Percentiles rank a stretch among this genome's conserved stretches.
Evolutionary conservation across 2,113 vertebrate genomes (phyloP).

Genomic region (Acanthisitta chloris): DNA sequence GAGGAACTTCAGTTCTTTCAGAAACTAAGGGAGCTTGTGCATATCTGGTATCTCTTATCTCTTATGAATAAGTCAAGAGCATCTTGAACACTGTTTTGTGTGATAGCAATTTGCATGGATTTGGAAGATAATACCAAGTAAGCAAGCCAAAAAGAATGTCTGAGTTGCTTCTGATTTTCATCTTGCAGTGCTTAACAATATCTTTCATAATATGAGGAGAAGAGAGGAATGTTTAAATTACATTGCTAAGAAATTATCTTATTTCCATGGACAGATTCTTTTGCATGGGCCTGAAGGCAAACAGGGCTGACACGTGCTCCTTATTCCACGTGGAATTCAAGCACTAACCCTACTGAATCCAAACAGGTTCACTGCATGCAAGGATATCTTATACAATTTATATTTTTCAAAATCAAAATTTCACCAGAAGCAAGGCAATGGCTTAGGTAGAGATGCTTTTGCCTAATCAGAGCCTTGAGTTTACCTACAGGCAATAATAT

Average conservation of each 20-base stretch:
- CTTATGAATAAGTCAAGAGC: not conserved
- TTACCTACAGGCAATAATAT: not conserved
- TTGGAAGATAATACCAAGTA: not conserved
- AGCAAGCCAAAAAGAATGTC: not conserved
- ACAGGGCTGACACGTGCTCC: not conserved
- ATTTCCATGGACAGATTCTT: not conserved
- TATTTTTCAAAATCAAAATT: not conserved
- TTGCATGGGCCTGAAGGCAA: not conserved
- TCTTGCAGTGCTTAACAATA: not conserved
- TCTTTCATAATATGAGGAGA: not conserved
- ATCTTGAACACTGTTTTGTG: not conserved
- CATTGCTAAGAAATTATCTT: not conserved
- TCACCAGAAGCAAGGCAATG: not conserved
- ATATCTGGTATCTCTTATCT: not conserved
- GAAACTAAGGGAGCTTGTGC: not conserved
- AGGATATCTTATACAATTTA: fast-evolving
- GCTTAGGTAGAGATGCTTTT: not conserved
- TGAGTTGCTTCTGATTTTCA: slow-evolving; percentile 6
- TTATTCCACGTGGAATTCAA: not conserved
- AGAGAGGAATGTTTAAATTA: not conserved
- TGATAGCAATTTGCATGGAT: slow-evolving; percentile 6
- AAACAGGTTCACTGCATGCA: not conserved
- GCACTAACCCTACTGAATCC: not conserved
- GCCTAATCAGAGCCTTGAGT: not conserved
- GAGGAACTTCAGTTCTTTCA: not conserved